phyloP scores from a whole-genome alignment of 2,113 vertebrate species.

The Crotophaga sulcirostris region DNA sequence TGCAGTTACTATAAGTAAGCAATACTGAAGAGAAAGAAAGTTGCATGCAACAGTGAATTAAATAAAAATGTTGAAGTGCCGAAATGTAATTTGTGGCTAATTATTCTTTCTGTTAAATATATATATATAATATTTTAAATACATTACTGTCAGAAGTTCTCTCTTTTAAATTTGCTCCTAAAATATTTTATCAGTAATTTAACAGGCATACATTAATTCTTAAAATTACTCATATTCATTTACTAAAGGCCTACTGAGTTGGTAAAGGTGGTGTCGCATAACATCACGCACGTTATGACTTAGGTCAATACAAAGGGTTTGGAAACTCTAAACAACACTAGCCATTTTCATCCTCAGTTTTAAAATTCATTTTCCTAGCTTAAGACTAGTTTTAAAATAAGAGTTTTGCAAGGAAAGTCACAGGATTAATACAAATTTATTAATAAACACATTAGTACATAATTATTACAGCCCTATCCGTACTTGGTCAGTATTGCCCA shows the following conservation, averaged over 20 bases:
- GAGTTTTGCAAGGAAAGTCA: not conserved
- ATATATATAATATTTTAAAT: not conserved
- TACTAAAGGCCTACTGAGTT: not conserved
- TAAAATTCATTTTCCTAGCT: not conserved
- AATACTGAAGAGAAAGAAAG: not conserved
- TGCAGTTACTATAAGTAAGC: slow-evolving; percentile 5
- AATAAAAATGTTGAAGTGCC: not conserved
- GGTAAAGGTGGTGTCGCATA: not conserved
- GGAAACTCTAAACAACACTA: not conserved
- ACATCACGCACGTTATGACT: rapidly evolving
- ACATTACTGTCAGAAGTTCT: not conserved
- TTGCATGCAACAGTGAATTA: not conserved
- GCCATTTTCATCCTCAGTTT: not conserved
- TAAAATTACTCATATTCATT: not conserved
- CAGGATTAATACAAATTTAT: not conserved
- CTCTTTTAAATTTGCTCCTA: not conserved
- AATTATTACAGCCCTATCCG: not conserved
- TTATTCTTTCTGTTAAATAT: not conserved
- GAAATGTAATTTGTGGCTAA: not conserved
- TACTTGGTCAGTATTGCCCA: not conserved
- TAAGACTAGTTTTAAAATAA: not conserved
- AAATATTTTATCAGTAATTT: not conserved
- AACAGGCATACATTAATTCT: not conserved
- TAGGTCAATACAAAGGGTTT: not conserved
- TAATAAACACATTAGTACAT: not conserved